Base-by-base conservation (phyloP, 2,888 invertebrate species). In the Miltochrista miniata region DNA sequence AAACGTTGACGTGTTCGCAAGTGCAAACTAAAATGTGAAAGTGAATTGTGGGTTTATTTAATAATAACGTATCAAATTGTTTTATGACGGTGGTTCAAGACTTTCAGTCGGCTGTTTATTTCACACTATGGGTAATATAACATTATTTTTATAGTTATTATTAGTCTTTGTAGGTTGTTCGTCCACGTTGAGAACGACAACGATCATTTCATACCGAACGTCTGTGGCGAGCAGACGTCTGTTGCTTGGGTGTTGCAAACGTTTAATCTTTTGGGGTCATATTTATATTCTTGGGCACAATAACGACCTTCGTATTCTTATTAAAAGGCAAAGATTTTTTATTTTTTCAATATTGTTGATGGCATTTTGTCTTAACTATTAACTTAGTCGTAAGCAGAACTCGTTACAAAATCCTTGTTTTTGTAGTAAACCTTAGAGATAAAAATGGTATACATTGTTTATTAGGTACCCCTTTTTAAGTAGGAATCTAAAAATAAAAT, bases 1-100 rank as follows among this genome's bases (percentile, higher is more conserved):
- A 64, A 61, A 70, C 74, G 63, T 69, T 72, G 68, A 62, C 63
- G 70, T 59, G 74, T 61, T 54, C 65, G 48, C 61, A 65, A 63
- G 74, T 72, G 61, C 43, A 11, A 30, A 29, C 33, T 38, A 56
- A 62, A 65, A 64, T 63, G 54, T 62, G 61, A 60, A 64, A 57
- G 59, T 45, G 56, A 48, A 48, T 46, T 45, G 10, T 48, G 51
- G 45, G 51, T 24, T 48, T 39, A 43, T 37, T 48, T 33, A 45
- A 45, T 51, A 51, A 37, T 7, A 43, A 50, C 30, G 53, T 65
- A 57, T 38, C 18, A 40, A 46, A 43, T 45, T 34, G 34, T 45
- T 45, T 35, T 45, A 48, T 52, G 30, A 48, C 39, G 54, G 61
- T 66, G 57, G 46, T 33, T 36, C 40, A 37, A 39, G 38, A 39